A percentile compares a stretch with the other conserved stretches of the same genome.
These are phyloP conservation scores for Scotopteryx bipunctaria DNA, from an alignment of 2,888 invertebrate species.

Conservation along the genomic window DNA sequence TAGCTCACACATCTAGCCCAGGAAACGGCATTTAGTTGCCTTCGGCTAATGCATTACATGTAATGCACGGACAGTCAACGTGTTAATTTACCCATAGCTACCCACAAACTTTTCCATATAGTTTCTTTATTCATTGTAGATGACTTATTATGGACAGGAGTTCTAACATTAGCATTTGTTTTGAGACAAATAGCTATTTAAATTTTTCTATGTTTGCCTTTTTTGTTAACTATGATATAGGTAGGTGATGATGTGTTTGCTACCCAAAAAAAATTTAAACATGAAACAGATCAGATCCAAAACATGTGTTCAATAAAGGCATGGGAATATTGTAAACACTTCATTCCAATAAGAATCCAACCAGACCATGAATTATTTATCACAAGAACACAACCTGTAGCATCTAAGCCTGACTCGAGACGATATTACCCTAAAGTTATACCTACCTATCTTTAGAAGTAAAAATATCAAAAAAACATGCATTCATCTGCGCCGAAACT, in stretches of 20 bases:
- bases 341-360: conserved; percentile 51
- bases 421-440: conserved; percentile 22
- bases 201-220: neutral
- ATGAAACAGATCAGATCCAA: conserved; percentile 3
- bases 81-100: too few species aligned
- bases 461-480: conserved; percentile 24
- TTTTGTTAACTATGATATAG: neutral
- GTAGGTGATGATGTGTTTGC: neutral
- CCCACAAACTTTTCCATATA: too few species aligned
- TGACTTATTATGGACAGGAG: too few species aligned
- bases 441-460: conserved; percentile 1
- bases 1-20: too few species aligned
- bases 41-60: too few species aligned
- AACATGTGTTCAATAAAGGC: conserved; percentile 7
- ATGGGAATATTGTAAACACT: neutral
- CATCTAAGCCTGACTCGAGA: conserved; percentile 34
- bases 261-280: neutral
- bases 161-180: too few species aligned
- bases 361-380: conserved; percentile 34
- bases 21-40: too few species aligned
- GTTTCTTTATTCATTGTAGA: too few species aligned
- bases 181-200: too few species aligned
- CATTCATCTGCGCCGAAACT: conserved; percentile 12
- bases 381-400: conserved; percentile 27
- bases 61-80: too few species aligned